phyloP scores from a whole-genome alignment of 2,888 invertebrate genomes.

The Cerastis rubricosa region DNA sequence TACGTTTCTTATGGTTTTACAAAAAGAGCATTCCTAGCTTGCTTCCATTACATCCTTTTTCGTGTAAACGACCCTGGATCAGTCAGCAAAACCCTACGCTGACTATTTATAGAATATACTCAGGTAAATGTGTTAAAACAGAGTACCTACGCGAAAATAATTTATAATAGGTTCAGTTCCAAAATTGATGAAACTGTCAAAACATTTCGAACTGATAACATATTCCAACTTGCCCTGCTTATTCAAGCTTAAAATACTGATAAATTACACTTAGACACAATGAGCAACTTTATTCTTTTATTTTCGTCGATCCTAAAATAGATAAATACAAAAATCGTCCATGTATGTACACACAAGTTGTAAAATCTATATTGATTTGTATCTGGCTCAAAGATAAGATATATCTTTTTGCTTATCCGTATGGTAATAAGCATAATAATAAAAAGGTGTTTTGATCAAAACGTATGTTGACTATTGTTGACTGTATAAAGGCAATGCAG shows the following conservation, averaged over 20 bases:
- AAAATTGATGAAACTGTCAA: not conserved
- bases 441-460: constrained; percentile 23
- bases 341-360: constrained; percentile 20
- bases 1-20: not conserved
- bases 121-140: not conserved
- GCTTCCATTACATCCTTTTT: not conserved
- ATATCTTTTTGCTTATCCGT: constrained; percentile 31
- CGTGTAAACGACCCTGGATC: not conserved
- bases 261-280: not conserved
- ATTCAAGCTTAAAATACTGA: constrained; percentile 5
- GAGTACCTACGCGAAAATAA: too few relatives aligned
- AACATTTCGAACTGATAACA: constrained; percentile 1
- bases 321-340: constrained; percentile 26
- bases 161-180: not conserved
- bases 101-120: not conserved
- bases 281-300: not conserved
- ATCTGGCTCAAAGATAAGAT: constrained; percentile 58
- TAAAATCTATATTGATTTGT: constrained; percentile 58
- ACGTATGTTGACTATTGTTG: not conserved
- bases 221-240: constrained; percentile 7
- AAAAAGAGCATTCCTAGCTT: not conserved
- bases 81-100: not conserved
- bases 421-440: constrained; percentile 36
- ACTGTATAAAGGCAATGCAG: not conserved
- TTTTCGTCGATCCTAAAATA: constrained; percentile 26